A percentile compares a stretch with the other conserved stretches of the same genome.
Conservation (phyloP, 2,797 vertebrate species). For the Enteromius fasciolatus region DNA sequence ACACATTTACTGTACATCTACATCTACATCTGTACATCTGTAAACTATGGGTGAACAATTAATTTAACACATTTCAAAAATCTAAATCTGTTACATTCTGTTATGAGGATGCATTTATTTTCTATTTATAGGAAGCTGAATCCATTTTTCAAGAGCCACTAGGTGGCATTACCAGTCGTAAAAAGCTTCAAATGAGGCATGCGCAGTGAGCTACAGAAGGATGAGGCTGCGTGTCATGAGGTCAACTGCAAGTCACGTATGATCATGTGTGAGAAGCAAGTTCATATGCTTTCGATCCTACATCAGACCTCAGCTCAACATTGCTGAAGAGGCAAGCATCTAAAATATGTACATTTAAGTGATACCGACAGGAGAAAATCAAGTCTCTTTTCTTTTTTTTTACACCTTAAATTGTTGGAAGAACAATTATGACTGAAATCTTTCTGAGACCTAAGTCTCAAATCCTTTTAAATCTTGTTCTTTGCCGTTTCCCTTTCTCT, state of each 20-base stretch:
- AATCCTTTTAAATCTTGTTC: neutral
- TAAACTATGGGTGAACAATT: neutral
- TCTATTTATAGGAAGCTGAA: neutral
- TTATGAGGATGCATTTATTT: neutral
- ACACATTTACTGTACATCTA: neutral
- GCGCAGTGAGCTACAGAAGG: neutral
- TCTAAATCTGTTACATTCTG: neutral
- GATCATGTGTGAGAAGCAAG: neutral
- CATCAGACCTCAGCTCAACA: neutral
- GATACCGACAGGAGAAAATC: neutral
- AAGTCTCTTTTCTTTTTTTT: constrained; percentile 1
- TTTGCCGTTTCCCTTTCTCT: neutral
- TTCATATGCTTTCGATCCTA: neutral
- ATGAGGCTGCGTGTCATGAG: neutral
- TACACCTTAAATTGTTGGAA: neutral
- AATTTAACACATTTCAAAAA: neutral
- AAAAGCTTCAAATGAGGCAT: constrained; percentile 17
- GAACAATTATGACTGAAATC: constrained; percentile 1
- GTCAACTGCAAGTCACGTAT: constrained; percentile 27
- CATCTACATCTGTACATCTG: no score
- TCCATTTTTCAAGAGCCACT: neutral
- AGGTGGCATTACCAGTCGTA: constrained; percentile 3
- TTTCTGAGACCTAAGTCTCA: neutral
- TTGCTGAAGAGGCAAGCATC: neutral
- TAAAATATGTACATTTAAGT: neutral